phyloP scores from a whole-genome alignment of 2,797 vertebrate species.

The Pangasius larnaudii region DNA sequence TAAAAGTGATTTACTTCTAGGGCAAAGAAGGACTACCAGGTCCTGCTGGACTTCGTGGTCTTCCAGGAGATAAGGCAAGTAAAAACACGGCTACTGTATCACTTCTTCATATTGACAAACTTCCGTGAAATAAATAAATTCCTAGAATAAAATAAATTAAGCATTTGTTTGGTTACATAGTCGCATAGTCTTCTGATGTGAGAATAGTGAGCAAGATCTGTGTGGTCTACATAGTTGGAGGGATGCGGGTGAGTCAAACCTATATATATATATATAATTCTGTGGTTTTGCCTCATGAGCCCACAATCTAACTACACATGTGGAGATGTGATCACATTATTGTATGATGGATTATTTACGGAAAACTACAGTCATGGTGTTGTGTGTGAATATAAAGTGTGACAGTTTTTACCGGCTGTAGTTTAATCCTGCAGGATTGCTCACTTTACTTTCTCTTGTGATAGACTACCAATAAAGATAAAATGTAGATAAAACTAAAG shows the following conservation, averaged over 20 bases:
- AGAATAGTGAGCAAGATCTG: conserved; percentile 69
- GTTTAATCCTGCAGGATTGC: not conserved
- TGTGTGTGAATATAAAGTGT: not conserved
- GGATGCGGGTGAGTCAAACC: not conserved
- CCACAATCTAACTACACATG: not conserved
- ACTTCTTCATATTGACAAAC: not conserved
- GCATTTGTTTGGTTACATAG: not conserved
- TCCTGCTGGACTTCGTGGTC: conserved; percentile 80
- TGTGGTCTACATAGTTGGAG: not conserved
- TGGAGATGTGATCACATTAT: not conserved
- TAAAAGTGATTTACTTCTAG: conserved; percentile 65
- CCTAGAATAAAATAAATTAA: no score
- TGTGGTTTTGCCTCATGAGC: not conserved
- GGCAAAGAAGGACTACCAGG: conserved; percentile 85
- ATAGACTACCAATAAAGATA: not conserved
- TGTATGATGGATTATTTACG: not conserved
- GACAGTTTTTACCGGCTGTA: not conserved
- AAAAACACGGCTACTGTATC: not conserved
- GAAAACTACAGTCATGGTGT: not conserved
- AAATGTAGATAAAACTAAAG: not conserved
- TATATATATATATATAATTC: not conserved
- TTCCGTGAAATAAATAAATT: no score
- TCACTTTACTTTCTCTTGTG: not conserved
- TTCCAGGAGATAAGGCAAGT: conserved; percentile 87
- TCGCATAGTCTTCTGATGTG: conserved; percentile 75